These are phyloP conservation scores for Oscheius sp. DNA, from an alignment of 1,140 invertebrate species.

Conservation along the genomic window DNA sequence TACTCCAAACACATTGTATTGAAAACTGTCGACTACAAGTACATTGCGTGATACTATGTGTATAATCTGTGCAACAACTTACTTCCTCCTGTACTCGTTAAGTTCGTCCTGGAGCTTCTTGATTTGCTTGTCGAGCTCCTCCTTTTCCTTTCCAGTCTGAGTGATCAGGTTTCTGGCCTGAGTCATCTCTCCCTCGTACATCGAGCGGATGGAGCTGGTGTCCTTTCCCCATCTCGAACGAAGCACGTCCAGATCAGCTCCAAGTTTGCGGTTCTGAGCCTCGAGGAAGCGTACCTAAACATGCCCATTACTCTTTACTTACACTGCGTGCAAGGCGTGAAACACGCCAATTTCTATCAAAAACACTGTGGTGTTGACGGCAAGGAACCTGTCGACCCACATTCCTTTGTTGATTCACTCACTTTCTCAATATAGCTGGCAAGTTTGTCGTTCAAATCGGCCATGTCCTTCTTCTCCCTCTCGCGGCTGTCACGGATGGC, in stretches of 20 bases:
- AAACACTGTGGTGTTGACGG: too few species aligned
- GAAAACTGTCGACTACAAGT: not conserved
- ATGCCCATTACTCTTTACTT: not conserved
- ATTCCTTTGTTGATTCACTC: too few species aligned
- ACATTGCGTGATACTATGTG: not conserved
- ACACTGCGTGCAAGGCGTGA: too few species aligned
- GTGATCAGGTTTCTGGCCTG: conserved; percentile 44
- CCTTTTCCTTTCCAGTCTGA: conserved; percentile 41
- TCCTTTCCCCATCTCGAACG: conserved; percentile 65
- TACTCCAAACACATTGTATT: not conserved
- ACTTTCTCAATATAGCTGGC: conserved; percentile 66
- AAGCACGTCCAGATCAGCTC: conserved; percentile 63
- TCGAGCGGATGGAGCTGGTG: conserved; percentile 63
- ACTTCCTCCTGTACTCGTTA: conserved; percentile 47
- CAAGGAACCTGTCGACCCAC: too few species aligned
- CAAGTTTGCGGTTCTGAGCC: conserved; percentile 65
- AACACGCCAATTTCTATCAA: too few species aligned
- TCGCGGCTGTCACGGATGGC: conserved; percentile 63
- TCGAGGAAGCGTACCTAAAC: conserved; percentile 65
- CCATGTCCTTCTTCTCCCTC: conserved; percentile 66
- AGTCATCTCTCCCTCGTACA: conserved; percentile 65
- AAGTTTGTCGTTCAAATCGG: conserved; percentile 65
- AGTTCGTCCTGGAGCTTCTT: conserved; percentile 41
- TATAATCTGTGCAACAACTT: not conserved
- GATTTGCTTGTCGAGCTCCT: conserved; percentile 49